Evolutionary conservation across 2,797 vertebrate genomes (phyloP).

Genomic region (Protonibea diacanthus): DNA sequence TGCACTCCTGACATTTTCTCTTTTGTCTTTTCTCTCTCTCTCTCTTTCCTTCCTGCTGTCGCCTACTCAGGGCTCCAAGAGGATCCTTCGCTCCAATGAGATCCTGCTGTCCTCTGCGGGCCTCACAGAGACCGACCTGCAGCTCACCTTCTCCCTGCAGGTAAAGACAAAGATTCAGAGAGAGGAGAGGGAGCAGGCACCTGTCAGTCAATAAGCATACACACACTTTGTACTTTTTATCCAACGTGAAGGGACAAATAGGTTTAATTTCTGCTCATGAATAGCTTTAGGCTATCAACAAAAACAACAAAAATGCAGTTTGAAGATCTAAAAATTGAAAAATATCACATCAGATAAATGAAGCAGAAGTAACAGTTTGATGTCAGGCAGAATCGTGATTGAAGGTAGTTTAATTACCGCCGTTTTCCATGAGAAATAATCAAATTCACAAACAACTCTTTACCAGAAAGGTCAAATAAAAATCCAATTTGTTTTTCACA

Average conservation of each 20-base stretch:
- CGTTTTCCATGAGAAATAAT: too few species aligned
- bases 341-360: background rate
- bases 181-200: background rate
- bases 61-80: constrained; percentile 89
- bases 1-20: background rate
- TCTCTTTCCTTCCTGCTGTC: constrained; percentile 12
- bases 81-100: constrained; percentile 94
- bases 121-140: constrained; percentile 91
- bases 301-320: background rate
- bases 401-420: too few species aligned
- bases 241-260: too few species aligned
- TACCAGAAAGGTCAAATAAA: too few species aligned
- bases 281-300: background rate
- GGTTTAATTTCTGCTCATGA: background rate
- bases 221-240: background rate
- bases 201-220: background rate
- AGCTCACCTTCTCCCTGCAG: constrained; percentile 94
- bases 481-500: too few species aligned
- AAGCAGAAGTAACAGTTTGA: background rate
- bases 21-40: constrained; percentile 7
- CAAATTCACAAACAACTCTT: too few species aligned
- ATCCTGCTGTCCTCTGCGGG: constrained; percentile 90
- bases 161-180: constrained; percentile 68
- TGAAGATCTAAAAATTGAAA: background rate
- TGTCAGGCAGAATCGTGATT: too few species aligned